Conservation (phyloP, 2,888 invertebrate genomes). For the Deilephila elpenor region DNA sequence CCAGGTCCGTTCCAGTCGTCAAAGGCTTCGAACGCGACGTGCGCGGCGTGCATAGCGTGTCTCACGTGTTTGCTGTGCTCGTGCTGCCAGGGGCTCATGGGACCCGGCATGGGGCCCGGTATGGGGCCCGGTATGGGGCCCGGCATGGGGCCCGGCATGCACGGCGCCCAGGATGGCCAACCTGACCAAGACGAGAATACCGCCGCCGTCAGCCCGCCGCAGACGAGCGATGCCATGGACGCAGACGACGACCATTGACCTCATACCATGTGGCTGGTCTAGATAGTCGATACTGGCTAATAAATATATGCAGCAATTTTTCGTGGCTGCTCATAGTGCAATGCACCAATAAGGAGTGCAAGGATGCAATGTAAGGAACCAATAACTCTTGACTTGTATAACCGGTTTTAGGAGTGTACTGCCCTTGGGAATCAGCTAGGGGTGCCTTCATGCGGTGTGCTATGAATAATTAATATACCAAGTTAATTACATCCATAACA, state of each 20-base stretch:
- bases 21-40: slow-evolving; percentile 30
- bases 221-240: slow-evolving; percentile 8
- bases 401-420: too few species aligned
- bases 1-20: not conserved
- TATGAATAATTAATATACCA: too few species aligned
- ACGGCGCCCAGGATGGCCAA: not conserved
- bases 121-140: not conserved
- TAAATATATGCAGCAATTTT: too few species aligned
- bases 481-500: too few species aligned
- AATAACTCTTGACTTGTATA: too few species aligned
- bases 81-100: slow-evolving; percentile 49
- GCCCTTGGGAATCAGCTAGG: too few species aligned
- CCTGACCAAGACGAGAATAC: not conserved
- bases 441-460: too few species aligned
- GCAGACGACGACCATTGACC: slow-evolving; percentile 16
- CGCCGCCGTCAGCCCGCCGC: slow-evolving; percentile 13
- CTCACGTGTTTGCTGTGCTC: slow-evolving; percentile 53
- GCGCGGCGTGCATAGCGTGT: slow-evolving; percentile 48
- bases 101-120: slow-evolving; percentile 22
- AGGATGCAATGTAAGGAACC: too few species aligned
- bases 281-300: not conserved
- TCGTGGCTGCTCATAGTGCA: too few species aligned
- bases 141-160: not conserved
- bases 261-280: not conserved
- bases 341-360: too few species aligned